Evolutionary conservation across 2,113 vertebrate genomes (phyloP).

Genomic region (Vidua chalybeata): DNA sequence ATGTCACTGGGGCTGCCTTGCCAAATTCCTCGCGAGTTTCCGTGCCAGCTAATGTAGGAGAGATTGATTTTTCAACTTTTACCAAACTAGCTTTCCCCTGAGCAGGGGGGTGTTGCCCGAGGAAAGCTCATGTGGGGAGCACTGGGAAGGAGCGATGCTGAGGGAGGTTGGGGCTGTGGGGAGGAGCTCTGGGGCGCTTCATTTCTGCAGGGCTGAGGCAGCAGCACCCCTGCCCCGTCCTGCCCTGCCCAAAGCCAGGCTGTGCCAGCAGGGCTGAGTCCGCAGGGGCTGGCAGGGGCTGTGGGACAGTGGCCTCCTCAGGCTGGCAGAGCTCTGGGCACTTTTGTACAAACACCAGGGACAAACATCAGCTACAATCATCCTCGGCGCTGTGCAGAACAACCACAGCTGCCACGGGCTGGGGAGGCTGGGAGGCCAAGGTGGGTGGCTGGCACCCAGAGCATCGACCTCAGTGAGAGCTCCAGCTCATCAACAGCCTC

Average conservation of each 20-base stretch:
- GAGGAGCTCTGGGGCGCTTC: not conserved
- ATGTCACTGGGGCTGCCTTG: not conserved
- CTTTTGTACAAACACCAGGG: too few relatives aligned
- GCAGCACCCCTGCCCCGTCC: not conserved
- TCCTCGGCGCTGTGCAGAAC: rapidly evolving
- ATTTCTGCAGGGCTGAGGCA: not conserved
- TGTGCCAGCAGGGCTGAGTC: not conserved
- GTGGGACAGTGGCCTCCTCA: not conserved
- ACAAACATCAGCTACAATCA: not conserved
- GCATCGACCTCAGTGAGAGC: not conserved
- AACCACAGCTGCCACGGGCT: rapidly evolving
- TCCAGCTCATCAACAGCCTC: not conserved
- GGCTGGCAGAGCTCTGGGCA: not conserved
- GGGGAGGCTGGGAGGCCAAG: not conserved
- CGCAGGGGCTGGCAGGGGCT: rapidly evolving
- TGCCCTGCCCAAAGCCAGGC: not conserved
- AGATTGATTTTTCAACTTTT: not conserved
- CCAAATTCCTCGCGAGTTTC: not conserved
- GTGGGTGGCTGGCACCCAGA: not conserved
- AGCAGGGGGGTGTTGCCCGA: not conserved
- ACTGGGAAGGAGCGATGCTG: not conserved
- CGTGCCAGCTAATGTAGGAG: not conserved
- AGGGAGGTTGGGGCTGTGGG: not conserved
- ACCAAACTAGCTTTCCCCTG: not conserved
- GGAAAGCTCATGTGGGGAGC: not conserved